Percentiles rank a stretch among this genome's conserved stretches.
Evolutionary conservation across 2,888 invertebrate genomes (phyloP).

Genomic region (Alcis repandata): DNA sequence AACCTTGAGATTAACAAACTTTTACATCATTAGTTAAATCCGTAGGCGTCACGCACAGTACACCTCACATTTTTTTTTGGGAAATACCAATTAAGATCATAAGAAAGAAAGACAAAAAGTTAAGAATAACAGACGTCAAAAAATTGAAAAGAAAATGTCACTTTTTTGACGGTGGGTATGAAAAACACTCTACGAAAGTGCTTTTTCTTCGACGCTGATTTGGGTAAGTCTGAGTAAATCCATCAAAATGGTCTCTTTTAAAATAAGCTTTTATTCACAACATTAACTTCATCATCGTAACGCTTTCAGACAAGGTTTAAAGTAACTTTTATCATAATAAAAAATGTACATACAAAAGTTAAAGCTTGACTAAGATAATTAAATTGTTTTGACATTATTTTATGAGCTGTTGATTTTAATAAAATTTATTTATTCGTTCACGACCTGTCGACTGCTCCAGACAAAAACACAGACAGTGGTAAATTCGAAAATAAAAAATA

Average conservation of each 20-base stretch:
- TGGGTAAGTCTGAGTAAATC: slow-evolving; percentile 19
- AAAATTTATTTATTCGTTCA: not conserved
- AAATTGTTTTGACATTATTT: slow-evolving; percentile 18
- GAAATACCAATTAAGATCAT: no score
- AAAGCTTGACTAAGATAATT: slow-evolving; percentile 17
- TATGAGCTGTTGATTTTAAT: not conserved
- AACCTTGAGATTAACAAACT: no score
- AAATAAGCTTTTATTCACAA: slow-evolving; percentile 18
- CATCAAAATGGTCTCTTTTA: not conserved
- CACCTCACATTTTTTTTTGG: no score
- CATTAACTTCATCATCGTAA: slow-evolving; percentile 26
- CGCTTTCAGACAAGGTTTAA: slow-evolving; percentile 22
- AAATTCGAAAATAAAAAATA: no score
- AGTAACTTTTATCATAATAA: slow-evolving; percentile 4
- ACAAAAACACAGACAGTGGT: no score
- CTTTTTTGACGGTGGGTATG: not conserved
- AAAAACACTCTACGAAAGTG: slow-evolving; percentile 5
- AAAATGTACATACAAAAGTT: slow-evolving; percentile 5
- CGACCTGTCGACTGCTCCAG: no score
- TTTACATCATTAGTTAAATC: no score
- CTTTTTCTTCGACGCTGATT: slow-evolving; percentile 5
- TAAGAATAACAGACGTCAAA: no score
- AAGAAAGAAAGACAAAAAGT: no score
- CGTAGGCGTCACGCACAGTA: no score
- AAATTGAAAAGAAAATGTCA: no score